phyloP scores from a whole-genome alignment of 2,888 invertebrate genomes.

The Mesoligia furuncula region DNA sequence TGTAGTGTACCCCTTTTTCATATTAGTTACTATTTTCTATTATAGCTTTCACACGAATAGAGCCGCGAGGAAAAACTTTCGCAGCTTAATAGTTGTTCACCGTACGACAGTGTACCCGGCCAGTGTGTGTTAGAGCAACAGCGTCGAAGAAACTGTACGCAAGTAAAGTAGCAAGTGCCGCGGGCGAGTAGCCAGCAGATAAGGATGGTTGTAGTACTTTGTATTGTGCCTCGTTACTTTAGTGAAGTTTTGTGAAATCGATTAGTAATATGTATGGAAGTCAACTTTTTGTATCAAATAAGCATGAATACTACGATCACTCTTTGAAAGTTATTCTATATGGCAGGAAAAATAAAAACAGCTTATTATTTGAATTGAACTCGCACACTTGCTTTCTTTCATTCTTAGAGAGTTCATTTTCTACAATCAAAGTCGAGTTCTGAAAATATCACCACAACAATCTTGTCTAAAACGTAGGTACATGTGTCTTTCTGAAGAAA shows the following conservation, averaged over 20 bases:
- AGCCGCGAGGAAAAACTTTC: neutral
- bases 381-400: neutral
- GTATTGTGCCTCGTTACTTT: neutral
- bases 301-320: no score
- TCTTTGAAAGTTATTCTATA: neutral
- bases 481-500: neutral
- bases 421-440: neutral
- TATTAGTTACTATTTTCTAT: neutral
- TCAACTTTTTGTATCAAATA: neutral
- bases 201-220: neutral
- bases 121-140: slow-evolving; percentile 1
- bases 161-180: slow-evolving; percentile 23
- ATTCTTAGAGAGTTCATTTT: neutral
- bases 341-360: neutral
- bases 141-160: slow-evolving; percentile 9
- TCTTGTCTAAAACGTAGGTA: neutral
- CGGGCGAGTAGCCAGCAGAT: neutral
- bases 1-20: no score
- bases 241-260: neutral
- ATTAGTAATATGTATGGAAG: neutral
- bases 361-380: neutral
- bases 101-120: neutral
- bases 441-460: neutral
- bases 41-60: neutral
- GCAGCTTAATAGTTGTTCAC: neutral